Percentiles rank a stretch among this genome's conserved stretches.
These are phyloP conservation scores for Erpornis zantholeuca DNA, from an alignment of 2,113 vertebrate species.

Conservation along the genomic window DNA sequence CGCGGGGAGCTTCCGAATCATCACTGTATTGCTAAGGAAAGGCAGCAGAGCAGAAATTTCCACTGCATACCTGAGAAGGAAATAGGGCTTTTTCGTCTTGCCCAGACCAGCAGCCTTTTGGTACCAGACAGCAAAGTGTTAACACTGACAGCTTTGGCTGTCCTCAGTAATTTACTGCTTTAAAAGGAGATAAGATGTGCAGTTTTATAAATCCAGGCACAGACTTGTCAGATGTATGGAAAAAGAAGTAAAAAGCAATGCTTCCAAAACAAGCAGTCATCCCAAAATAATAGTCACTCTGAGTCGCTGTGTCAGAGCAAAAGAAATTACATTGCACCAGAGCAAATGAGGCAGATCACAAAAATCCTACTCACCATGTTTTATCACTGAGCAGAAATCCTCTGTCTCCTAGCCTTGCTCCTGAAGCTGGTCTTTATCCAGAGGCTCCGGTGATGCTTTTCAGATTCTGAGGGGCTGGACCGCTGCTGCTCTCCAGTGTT, in stretches of 20 bases:
- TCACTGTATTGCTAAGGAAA: neutral
- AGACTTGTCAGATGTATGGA: neutral
- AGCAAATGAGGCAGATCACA: neutral
- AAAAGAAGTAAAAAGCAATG: neutral
- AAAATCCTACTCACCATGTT: constrained; percentile 56
- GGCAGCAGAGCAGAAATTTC: constrained; percentile 2
- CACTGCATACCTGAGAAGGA: constrained; percentile 5
- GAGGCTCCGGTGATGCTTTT: constrained; percentile 59
- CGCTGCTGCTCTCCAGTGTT: constrained; percentile 42
- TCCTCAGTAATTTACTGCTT: neutral
- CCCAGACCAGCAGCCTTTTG: constrained; percentile 28
- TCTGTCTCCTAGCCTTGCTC: constrained; percentile 19
- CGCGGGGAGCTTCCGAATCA: neutral
- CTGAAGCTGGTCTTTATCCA: constrained; percentile 54
- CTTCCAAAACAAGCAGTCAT: neutral
- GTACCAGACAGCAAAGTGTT: neutral
- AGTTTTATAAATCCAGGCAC: neutral
- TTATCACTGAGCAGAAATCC: constrained; percentile 49
- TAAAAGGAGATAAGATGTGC: neutral
- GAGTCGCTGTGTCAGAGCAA: neutral
- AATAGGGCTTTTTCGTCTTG: neutral
- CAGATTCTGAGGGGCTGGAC: constrained; percentile 57
- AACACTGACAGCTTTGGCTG: neutral
- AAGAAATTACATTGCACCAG: neutral
- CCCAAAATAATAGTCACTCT: neutral